Conservation (phyloP, 2,797 vertebrate genomes). For the Cirrhinus mrigala region DNA sequence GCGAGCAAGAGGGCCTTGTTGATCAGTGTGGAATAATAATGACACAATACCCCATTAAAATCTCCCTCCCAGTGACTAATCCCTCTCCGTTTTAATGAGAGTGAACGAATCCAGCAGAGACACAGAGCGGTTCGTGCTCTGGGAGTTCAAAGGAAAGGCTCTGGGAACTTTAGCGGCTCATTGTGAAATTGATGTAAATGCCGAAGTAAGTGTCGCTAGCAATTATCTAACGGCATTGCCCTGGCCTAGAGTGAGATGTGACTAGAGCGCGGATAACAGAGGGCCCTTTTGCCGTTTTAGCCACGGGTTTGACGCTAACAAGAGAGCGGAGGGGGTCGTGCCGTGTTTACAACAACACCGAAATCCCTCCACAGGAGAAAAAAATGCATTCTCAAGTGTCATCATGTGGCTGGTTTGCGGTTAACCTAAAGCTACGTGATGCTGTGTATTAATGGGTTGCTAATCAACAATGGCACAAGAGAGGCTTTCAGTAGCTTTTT, state of each 20-base stretch:
- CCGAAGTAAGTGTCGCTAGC: conserved; percentile 62
- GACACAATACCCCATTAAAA: conserved; percentile 60
- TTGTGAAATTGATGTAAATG: conserved; percentile 68
- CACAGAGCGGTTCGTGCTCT: conserved; percentile 55
- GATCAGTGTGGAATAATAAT: conserved; percentile 64
- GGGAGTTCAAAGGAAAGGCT: conserved; percentile 64
- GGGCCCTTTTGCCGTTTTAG: conserved; percentile 42
- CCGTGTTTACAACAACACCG: conserved; percentile 26
- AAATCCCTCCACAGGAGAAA: conserved; percentile 29
- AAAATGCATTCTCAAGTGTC: conserved; percentile 41
- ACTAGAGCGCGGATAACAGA: conserved; percentile 41
- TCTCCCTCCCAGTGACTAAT: conserved; percentile 64
- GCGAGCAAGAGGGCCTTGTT: conserved; percentile 55
- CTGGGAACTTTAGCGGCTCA: conserved; percentile 65
- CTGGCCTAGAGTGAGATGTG: conserved; percentile 51
- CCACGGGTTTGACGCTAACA: conserved; percentile 25
- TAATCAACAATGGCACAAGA: conserved; percentile 63
- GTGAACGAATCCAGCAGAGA: conserved; percentile 57
- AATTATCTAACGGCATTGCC: conserved; percentile 62
- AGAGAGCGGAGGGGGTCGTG: conserved; percentile 26
- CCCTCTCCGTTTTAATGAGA: conserved; percentile 62
- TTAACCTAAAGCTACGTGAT: conserved; percentile 56
- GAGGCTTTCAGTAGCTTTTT: conserved; percentile 59
- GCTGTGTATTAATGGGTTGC: conserved; percentile 61
- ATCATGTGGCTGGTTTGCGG: conserved; percentile 50